Evolutionary conservation across 1,140 invertebrate species (phyloP), one percentile per base, ranked within the genome.

Genomic region (Saccostrea echinata): DNA sequence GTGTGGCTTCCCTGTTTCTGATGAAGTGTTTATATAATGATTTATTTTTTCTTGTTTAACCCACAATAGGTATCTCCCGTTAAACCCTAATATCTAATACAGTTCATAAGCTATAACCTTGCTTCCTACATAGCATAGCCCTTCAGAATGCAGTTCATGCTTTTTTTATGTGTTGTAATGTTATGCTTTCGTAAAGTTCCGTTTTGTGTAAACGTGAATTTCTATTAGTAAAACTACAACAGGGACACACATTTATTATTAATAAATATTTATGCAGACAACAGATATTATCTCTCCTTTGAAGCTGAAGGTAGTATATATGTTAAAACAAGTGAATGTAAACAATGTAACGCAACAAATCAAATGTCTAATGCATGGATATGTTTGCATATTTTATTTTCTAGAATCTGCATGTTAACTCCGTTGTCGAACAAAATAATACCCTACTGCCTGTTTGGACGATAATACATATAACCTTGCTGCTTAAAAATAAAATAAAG

Each of bases 291-390:
- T 61, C 55, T 21, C 55, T 21, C 18, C 55, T n/a, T 61, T 61
- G 55, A 57, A 57, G 55, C 21, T 61, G 55, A 61, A 61, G 55
- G 55, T 61, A 61, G 55, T 61, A 61, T 61, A n/a, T n/a, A n/a
- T n/a, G 55, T 21, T 21, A n/a, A 21, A 61, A n/a, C n/a, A 61
- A 61, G 18, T n/a, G 18, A 61, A 21, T n/a, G n/a, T 61, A 61
- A n/a, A 61, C 55, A n/a, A 61, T n/a, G 6, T 61, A 61, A 61
- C 55, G 55, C 18, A 61, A 61, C 1, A 21, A n/a, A n/a, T 21
- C 6, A 61, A n/a, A 61, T 8, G n/a, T 61, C 16, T 18, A 61
- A 61, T 61, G 55, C n/a, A 61, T 61, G 4, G 16, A 61, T 16
- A n/a, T 21, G 55, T 57, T 3, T 57, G 55, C 55, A 57, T 21